phyloP scores from a whole-genome alignment of 1,140 invertebrate genomes.

The Atopsyche davidsoni region DNA sequence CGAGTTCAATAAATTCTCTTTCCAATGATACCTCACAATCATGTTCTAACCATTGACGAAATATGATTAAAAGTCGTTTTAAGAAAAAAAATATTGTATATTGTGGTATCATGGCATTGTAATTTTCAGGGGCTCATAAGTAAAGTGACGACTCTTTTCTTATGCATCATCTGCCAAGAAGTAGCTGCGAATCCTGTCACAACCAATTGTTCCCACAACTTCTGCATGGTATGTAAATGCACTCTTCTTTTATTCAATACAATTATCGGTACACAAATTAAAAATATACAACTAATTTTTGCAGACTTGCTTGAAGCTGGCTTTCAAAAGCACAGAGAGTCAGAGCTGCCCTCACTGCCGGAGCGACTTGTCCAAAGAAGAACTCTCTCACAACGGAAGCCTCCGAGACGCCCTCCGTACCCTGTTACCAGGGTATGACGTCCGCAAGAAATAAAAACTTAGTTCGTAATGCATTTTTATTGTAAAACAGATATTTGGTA shows the following conservation, averaged over 20 bases:
- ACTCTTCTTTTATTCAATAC: neutral
- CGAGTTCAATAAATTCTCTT: too few relatives aligned
- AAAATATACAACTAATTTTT: conserved; percentile 18
- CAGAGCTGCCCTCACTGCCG: conserved; percentile 66
- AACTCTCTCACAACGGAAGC: conserved; percentile 50
- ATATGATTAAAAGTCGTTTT: too few relatives aligned
- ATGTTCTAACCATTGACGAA: too few relatives aligned
- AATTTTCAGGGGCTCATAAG: conserved; percentile 54
- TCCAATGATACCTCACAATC: too few relatives aligned
- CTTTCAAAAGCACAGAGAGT: conserved; percentile 58
- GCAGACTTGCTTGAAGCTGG: conserved; percentile 58
- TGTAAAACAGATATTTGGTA: too few relatives aligned
- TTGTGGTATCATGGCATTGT: too few relatives aligned
- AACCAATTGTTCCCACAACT: conserved; percentile 68
- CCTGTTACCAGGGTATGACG: conserved; percentile 62
- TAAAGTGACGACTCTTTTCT: conserved; percentile 62
- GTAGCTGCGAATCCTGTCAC: conserved; percentile 68
- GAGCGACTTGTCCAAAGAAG: conserved; percentile 51
- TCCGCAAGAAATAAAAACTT: conserved; percentile 37
- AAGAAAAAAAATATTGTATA: too few relatives aligned
- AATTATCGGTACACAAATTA: neutral
- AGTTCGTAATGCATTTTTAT: neutral
- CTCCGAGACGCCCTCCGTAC: conserved; percentile 49
- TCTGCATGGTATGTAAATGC: conserved; percentile 58
- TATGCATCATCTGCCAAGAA: conserved; percentile 77